phyloP scores from a whole-genome alignment of 2,888 invertebrate species.

The Sceliomorpha sp. region DNA sequence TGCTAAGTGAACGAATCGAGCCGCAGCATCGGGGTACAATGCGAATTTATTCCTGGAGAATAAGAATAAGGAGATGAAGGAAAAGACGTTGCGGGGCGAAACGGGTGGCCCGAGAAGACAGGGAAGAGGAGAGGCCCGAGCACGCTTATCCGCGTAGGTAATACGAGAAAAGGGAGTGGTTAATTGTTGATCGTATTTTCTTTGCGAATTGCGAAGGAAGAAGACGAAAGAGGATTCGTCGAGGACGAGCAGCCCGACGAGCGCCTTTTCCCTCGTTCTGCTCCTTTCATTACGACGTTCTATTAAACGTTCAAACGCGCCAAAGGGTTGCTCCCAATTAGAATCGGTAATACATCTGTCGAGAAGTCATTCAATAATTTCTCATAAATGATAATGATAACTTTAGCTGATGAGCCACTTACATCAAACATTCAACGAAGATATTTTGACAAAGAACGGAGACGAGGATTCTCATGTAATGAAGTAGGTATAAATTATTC shows the following conservation, averaged over 20 bases:
- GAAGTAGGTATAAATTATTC: too few species aligned
- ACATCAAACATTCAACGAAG: conserved; percentile 15
- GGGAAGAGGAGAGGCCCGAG: conserved; percentile 35
- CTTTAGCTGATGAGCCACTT: conserved; percentile 19
- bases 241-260: conserved; percentile 25
- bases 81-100: conserved; percentile 24
- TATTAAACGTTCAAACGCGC: conserved; percentile 34
- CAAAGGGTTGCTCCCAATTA: conserved; percentile 32
- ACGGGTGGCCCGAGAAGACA: conserved; percentile 22
- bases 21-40: conserved; percentile 62
- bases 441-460: conserved; percentile 16
- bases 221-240: conserved; percentile 30
- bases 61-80: conserved; percentile 60
- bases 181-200: conserved; percentile 52
- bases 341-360: conserved; percentile 21
- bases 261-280: conserved; percentile 27
- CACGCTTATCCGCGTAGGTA: conserved; percentile 52
- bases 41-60: conserved; percentile 64
- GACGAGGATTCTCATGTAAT: too few species aligned
- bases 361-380: conserved; percentile 11
- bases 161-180: conserved; percentile 55
- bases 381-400: conserved; percentile 36
- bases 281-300: conserved; percentile 20
- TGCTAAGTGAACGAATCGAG: conserved; percentile 68
- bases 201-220: conserved; percentile 19